Base-by-base conservation (phyloP, 2,113 vertebrate species). In the Danio rerio region DNA sequence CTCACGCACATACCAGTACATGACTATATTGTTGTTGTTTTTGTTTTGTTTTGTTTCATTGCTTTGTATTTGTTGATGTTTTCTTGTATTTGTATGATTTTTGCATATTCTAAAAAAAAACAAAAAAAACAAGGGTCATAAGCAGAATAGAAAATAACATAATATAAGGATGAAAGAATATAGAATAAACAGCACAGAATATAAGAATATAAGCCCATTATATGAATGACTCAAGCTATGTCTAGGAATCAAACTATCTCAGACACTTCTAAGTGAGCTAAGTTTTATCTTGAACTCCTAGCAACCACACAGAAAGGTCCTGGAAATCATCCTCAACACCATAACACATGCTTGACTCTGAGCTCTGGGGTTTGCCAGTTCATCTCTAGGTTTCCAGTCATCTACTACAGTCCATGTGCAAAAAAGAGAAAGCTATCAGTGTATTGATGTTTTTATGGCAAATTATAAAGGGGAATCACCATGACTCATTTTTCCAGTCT, bases 281-380 rank as follows among this genome's bases (percentile, higher is more conserved):
- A 20, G 56, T 18, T 58, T 58, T 58, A 58, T 58, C n/a, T n/a
- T 58, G 56, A 18, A 20, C 56, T 20, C 16, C 55, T 58, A 58
- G 42, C 42, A 68, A 68, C 42, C 42, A 45, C 43, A 47, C 11
- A 70, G 68, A 70, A 45, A 20, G 20, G 68, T 11, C 45, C 47
- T 71, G 68, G 68, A 52, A 71, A 52, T 9, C 47, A 50, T 71
- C 68, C 47, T 71, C 10, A 71, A 50, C 47, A 71, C 65, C 65
- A 5, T 68, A 68, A 16, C 68, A 71, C 68, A 71, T 52, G 45
- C 9, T 6, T 69, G 43, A 69, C 65, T 47, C 65, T 43, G 65
- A 69, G n/a, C 65, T 69, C 12, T 50, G n/a, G 15, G 65, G 47
- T 11, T 21, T 70, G 5, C 63, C 40, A n/a, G 18, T 43, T 31